Evolutionary conservation across 2,113 vertebrate species (phyloP), one percentile per base, ranked within the genome.

Genomic region (Acrocephalus kingi): DNA sequence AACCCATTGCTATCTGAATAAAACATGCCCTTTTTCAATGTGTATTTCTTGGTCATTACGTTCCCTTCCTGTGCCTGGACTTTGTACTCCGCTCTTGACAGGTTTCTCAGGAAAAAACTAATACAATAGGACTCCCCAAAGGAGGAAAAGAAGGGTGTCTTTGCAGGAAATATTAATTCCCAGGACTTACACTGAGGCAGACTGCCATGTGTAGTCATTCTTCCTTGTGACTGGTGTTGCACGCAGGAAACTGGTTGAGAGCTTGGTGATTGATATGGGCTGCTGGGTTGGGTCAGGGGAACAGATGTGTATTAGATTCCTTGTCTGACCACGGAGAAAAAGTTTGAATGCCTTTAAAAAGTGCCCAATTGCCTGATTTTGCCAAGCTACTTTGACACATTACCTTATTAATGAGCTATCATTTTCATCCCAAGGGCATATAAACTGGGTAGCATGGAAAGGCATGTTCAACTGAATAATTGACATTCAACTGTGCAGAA

Each of bases 271-370:
- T 66, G 77, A 97, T 84, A 61, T 88, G 78, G 84, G 81, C 84
- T 96, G 84, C 84, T 97, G 94, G 84, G 95, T 88, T 82, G 87
- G 89, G 89, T 95, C 97, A 97, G 93, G 58, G 82, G 86, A 97
- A 94, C 93, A 97, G 94, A 94, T 91, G 82, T 92, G 67, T 52
- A 48, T 93, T 78, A 87, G 39, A 58, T 58, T 54, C 84, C 61
- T 93, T 55, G 95, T 95, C 92, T 94, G 95, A 96, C 89, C 66
- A 4, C 5, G 2, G 52, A 94, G 83, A 94, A 96, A 86, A 93
- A 96, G 79, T 97, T 96, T 68, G 69, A 39, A 27, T 84, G 89
- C 69, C 71, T 97, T 91, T 93, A 55, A 95, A 97, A 97, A 96
- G 77, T 96, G 74, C 72, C 64, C 78, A 67, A 83, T 77, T 88